These are phyloP conservation scores for Tringa solitaria DNA, from an alignment of 2,113 vertebrate species.

Conservation along the genomic window DNA sequence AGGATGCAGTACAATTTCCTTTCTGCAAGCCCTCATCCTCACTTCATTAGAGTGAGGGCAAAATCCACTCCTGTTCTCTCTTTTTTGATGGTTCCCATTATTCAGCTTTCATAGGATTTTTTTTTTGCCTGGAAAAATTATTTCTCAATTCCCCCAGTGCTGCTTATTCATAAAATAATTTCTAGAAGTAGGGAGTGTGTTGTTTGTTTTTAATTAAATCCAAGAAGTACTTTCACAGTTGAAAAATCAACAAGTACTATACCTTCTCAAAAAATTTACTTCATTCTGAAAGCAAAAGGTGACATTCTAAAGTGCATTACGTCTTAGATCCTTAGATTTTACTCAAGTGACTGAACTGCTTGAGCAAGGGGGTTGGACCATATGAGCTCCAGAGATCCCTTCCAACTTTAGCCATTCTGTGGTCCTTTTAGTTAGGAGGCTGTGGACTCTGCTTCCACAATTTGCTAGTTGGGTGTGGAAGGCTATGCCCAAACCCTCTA, in stretches of 20 bases:
- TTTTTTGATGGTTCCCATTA: neutral
- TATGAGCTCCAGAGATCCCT: neutral
- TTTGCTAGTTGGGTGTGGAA: neutral
- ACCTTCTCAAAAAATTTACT: neutral
- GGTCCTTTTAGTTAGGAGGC: neutral
- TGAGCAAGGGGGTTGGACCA: neutral
- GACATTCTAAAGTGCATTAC: neutral
- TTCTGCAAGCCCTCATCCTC: neutral
- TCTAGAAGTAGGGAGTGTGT: neutral
- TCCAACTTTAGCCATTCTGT: neutral
- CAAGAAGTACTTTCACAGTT: neutral
- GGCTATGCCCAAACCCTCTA: neutral
- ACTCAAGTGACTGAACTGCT: neutral
- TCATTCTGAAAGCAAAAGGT: neutral
- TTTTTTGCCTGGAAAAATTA: neutral
- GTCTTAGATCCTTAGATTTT: neutral
- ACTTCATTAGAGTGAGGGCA: neutral
- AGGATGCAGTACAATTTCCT: neutral
- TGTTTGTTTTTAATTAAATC: neutral
- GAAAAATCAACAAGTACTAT: neutral
- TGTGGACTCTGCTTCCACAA: neutral
- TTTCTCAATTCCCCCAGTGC: neutral
- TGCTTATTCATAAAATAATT: neutral
- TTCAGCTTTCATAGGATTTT: neutral
- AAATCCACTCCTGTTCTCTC: neutral